Percentiles rank a stretch among this genome's conserved stretches.
Evolutionary conservation across 2,113 vertebrate species (phyloP).

Genomic region (Platanista minor): DNA sequence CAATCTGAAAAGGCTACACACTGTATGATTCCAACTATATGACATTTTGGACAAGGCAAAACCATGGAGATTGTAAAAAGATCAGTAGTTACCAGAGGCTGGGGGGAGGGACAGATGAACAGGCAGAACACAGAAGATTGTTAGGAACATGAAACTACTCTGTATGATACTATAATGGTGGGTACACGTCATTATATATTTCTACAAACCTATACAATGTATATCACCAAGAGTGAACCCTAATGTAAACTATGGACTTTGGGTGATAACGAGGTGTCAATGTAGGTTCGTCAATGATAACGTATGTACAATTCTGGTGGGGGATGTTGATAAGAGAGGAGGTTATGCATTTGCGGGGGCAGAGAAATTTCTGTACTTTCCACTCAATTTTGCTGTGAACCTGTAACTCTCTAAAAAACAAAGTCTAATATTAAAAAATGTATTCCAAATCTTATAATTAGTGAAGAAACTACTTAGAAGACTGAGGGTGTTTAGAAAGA

Average conservation of each 20-base stretch:
- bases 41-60: neutral
- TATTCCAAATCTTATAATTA: slow-evolving; percentile 12
- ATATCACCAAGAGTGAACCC: neutral
- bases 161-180: neutral
- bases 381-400: neutral
- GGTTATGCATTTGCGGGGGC: neutral
- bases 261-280: neutral
- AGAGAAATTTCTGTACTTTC: neutral
- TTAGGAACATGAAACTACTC: neutral
- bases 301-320: neutral
- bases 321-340: neutral
- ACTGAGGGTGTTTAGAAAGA: neutral
- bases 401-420: neutral
- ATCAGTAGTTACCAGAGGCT: neutral
- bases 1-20: neutral
- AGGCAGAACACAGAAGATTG: neutral
- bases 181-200: neutral
- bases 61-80: neutral
- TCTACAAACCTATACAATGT: neutral
- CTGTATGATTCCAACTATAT: neutral
- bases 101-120: neutral
- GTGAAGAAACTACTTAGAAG: neutral
- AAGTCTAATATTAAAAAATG: neutral
- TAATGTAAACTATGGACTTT: neutral
- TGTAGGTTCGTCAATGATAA: neutral